Base-by-base conservation (phyloP, 2,113 vertebrate species). In the Ammodytes marinus region DNA sequence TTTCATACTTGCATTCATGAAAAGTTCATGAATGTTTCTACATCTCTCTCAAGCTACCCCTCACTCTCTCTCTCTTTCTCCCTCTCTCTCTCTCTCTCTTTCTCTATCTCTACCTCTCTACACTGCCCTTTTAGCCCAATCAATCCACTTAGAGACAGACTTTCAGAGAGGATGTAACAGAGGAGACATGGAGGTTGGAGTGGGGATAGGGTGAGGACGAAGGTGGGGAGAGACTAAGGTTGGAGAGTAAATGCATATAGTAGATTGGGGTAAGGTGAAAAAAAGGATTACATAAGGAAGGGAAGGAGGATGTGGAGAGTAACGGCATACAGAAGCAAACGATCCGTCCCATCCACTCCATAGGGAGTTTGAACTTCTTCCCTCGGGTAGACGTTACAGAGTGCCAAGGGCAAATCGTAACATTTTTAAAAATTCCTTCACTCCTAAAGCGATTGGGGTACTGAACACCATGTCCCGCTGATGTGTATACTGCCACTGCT, bases 91-190 rank as follows among this genome's bases (percentile, higher is more conserved):
- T 54, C 64, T 54, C 58, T 52, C 45, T n/a, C 39, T 65, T 42
- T 19, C 50, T 37, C 60, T 67, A 27, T 27, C 27, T 27, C 27
- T 27, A 27, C 27, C 47, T n/a, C 42, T 45, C 35, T 63, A 19
- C 64, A 37, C 57, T 63, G 45, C 72, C 81, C 85, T 80, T 79
- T 87, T 43, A 84, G 67, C 57, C 60, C 81, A 87, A 90, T 93
- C 92, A 88, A 90, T 91, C 86, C 87, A 91, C 90, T 92, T 91
- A 91, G 85, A 91, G 90, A 84, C 87, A 72, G 86, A 84, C 76
- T 74, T 63, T 70, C 27, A 85, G 76, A 70, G 85, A 84, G 87
- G 89, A 86, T 74, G 85, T 86, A 79, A 73, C 68, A n/a, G 83
- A 78, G 79, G 61, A 87, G 80, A 83, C 49, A 2, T 73, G 77